phyloP scores from a whole-genome alignment of 2,113 vertebrate species.

The Corynorhinus townsendii region DNA sequence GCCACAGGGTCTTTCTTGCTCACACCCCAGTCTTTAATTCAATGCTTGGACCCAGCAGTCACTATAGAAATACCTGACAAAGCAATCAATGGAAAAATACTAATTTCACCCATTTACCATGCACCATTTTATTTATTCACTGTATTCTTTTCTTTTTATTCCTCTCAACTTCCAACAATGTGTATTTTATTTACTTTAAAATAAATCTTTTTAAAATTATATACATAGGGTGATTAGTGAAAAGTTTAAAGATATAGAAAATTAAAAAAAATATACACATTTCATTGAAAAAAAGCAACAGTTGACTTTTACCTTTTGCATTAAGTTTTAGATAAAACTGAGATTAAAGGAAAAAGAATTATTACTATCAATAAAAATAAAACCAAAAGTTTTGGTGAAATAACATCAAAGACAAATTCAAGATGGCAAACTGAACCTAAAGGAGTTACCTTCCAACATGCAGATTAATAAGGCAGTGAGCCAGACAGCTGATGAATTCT shows the following conservation, averaged over 20 bases:
- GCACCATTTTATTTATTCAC: background rate
- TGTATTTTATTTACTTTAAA: background rate
- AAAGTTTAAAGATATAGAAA: background rate
- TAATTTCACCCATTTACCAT: background rate
- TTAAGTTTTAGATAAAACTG: background rate
- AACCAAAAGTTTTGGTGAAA: background rate
- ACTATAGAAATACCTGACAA: background rate
- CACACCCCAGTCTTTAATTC: background rate
- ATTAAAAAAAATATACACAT: background rate
- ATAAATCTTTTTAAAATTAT: background rate
- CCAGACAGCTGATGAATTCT: slow-evolving; percentile 96
- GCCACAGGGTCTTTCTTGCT: background rate
- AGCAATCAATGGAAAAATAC: background rate
- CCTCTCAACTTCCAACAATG: background rate
- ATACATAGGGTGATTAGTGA: background rate
- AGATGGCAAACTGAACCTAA: background rate
- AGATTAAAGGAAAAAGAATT: background rate
- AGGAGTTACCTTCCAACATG: slow-evolving; percentile 90
- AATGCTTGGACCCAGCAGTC: background rate
- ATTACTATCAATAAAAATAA: background rate
- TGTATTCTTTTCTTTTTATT: background rate
- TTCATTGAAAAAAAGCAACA: background rate
- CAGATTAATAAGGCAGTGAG: slow-evolving; percentile 96
- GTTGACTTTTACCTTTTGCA: background rate
- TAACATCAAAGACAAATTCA: background rate